Conservation (phyloP, 30 jellyfish, hydroid and myxozoan species). For the Cassiopea andromeda region DNA sequence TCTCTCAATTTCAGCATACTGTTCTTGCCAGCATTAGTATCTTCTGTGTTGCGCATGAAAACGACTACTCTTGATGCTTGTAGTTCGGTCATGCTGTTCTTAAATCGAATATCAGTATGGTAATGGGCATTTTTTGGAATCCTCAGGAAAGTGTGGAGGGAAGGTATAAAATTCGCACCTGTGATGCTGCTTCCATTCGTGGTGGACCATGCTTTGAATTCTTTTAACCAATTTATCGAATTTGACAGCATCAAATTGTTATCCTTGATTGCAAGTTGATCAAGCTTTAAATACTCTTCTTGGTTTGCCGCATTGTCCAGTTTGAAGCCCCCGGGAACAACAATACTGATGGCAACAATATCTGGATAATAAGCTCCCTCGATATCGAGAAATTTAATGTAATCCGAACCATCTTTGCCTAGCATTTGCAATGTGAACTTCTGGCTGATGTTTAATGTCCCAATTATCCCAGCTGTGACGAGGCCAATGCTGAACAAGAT, state of each 20-base stretch:
- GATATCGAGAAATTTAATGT: slow-evolving; percentile 49
- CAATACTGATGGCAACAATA: slow-evolving; percentile 37
- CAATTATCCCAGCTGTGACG: slow-evolving; percentile 60
- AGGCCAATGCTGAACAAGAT: slow-evolving; percentile 39
- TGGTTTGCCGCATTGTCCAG: slow-evolving; percentile 15
- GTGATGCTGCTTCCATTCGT: not conserved
- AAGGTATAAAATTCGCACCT: not conserved
- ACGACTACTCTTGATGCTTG: slow-evolving; percentile 22
- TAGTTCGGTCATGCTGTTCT: not conserved
- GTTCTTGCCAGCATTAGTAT: slow-evolving; percentile 17
- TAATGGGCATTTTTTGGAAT: slow-evolving; percentile 15
- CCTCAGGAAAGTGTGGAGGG: slow-evolving; percentile 24
- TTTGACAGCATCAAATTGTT: slow-evolving; percentile 5
- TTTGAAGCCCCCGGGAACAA: slow-evolving; percentile 44
- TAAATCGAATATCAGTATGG: slow-evolving; percentile 12
- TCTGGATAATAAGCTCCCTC: slow-evolving; percentile 36
- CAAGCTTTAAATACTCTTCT: slow-evolving; percentile 19
- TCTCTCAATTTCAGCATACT: slow-evolving; percentile 26
- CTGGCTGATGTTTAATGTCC: slow-evolving; percentile 65
- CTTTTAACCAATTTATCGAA: slow-evolving; percentile 47
- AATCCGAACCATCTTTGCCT: slow-evolving; percentile 77
- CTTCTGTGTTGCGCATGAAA: slow-evolving; percentile 16
- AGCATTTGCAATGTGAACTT: slow-evolving; percentile 61
- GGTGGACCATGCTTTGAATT: slow-evolving; percentile 49
- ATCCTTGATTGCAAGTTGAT: slow-evolving; percentile 12